Evolutionary conservation across 2,113 vertebrate species (phyloP), one percentile per base, ranked within the genome.

Genomic region (Burhinus oedicnemus): DNA sequence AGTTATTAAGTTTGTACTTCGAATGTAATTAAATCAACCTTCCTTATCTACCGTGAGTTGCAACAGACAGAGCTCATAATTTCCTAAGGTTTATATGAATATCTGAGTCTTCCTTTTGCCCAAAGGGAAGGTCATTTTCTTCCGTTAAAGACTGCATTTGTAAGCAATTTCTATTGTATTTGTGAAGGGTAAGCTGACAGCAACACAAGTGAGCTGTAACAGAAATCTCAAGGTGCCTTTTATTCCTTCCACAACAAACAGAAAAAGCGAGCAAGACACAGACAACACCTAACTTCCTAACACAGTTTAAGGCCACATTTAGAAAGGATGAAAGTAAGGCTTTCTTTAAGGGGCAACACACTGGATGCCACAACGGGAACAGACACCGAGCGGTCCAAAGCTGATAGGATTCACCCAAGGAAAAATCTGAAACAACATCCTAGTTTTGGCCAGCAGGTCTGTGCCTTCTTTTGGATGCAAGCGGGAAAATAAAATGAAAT

Each of bases 301-400:
- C 97, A 95, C 91, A 83, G 95, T 94, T 98, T 98, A 98, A 98
- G 98, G 98, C 98, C 98, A 98, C 98, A 97, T 96, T 97, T 96
- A 97, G 94, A 96, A 96, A 96, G 89, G 96, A 98, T 95, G 95
- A 95, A 97, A 95, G 95, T 98, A 98, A 98, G 98, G 98, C 98
- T 98, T 98, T 97, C 93, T 93, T 82, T 90, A 64, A 70, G 74
- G 90, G 89, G 90, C 86, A 94, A 96, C 84, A 71, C 70, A 74
- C 25, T 49, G 71, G 94, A 94, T 87, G 87, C 95, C 96, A 96
- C 92, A 87, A 92, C n/a, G 82, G 84, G 95, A 94, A 96, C 79
- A 82, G 69, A 93, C 76, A 89, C 58, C 0, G 6, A 78, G 78
- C 1, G 7, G 87, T 61, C 69, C 92, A 65, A 87, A 85, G 87